Base-by-base conservation (phyloP, 1,140 invertebrate genomes). In the Brachionus sp. region DNA sequence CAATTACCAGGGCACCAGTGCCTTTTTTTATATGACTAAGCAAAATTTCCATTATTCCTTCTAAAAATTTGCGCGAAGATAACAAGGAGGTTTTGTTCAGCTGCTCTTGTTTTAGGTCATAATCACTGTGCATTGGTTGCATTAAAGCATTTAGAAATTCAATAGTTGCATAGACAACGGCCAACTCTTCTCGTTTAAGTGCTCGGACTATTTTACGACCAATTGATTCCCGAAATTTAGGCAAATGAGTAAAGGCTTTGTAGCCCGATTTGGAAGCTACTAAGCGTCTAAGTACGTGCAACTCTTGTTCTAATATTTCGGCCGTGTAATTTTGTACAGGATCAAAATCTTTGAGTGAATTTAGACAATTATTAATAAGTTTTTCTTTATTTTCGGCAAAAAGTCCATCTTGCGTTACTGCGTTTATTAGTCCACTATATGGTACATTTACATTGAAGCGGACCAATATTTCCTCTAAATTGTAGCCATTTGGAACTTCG, bases 311-410 rank as follows among this genome's bases (percentile, higher is more conserved):
- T 19, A 97, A 88, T 85, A 96, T 93, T 42, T 91, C 88, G 13
- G 90, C 77, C 44, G 90, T 90, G 23, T 86, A 86, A 46, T 87
- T 91, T 88, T 92, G 90, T 82, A 93, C 91, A 85, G 93, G 89
- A 87, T 93, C 91, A 88, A 92, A 91, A 86, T 91, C 92, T 5
- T 94, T 91, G 80, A 96, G 91, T 6, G 92, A 91, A 87, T 92
- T 93, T 85, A 95, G 87, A 44, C 94, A 95, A 83, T 90, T 92
- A 85, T 92, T 92, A 85, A 99, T 98, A 64, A 97, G 90, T 88
- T 97, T 97, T 88, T 98, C 97, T 89, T 98, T 99, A 89, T 98
- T 99, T 90, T 98, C 96, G 10, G 95, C 93, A 91, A 99, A 99
- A 78, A 98, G 90, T 84, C 95, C 93, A 90, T 98, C 96, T 91